phyloP scores from a whole-genome alignment of 2,797 vertebrate species.

The Pseudotriccus pelzelni region DNA sequence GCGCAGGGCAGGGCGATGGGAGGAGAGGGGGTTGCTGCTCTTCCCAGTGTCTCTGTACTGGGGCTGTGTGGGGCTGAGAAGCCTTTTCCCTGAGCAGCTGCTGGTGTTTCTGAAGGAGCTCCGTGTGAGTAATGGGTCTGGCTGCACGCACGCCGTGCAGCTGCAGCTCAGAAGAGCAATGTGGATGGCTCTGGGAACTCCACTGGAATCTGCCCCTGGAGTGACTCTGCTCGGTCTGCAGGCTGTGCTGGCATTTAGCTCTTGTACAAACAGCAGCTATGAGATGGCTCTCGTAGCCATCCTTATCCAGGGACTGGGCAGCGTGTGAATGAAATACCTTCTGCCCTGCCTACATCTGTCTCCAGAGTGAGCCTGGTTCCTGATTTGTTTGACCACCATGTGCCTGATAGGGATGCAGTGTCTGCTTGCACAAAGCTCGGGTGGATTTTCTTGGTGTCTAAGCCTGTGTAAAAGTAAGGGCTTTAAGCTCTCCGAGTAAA shows the following conservation, averaged over 20 bases:
- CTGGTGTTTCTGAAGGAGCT: conserved; percentile 17
- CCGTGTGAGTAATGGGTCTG: background rate
- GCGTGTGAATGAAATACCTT: background rate
- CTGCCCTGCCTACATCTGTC: background rate
- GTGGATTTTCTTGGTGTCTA: background rate
- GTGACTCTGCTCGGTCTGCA: background rate
- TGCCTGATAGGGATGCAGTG: background rate
- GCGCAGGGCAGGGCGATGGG: accelerated
- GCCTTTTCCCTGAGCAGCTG: background rate
- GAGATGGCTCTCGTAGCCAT: background rate
- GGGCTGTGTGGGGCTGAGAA: background rate
- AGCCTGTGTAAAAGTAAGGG: background rate
- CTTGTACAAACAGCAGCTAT: accelerated
- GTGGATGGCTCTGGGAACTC: background rate
- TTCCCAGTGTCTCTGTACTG: background rate
- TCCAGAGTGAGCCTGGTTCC: background rate
- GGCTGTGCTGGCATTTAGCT: background rate
- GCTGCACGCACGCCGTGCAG: background rate
- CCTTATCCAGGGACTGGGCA: background rate
- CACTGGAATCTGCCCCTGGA: background rate
- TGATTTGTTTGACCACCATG: accelerated
- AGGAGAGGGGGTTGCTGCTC: background rate
- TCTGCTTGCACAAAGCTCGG: background rate
- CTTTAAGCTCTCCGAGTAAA: background rate
- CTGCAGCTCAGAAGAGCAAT: background rate